Conservation (phyloP, 2,797 vertebrate genomes). For the Varecia variegata region DNA sequence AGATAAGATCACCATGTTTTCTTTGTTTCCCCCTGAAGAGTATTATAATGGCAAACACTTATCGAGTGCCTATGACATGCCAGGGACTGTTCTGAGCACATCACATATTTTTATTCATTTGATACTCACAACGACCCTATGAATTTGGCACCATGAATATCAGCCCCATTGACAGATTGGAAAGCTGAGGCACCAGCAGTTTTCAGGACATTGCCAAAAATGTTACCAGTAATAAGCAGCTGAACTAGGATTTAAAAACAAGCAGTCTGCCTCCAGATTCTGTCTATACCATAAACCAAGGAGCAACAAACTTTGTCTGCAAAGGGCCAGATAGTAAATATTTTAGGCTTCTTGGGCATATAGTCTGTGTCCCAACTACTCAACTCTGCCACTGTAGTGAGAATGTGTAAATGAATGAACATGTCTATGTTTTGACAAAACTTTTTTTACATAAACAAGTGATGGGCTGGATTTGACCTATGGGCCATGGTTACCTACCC, state of each 20-base stretch:
- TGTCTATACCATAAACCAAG: background rate
- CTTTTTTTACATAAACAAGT: background rate
- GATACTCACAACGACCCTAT: background rate
- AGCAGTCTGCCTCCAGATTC: background rate
- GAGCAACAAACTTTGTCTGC: background rate
- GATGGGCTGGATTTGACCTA: background rate
- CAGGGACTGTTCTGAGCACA: background rate
- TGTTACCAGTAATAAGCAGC: background rate
- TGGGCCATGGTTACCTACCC: background rate
- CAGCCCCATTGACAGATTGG: background rate
- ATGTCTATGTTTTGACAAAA: constrained; percentile 15
- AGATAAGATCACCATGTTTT: background rate
- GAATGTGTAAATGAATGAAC: background rate
- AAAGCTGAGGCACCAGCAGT: background rate
- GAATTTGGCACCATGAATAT: background rate
- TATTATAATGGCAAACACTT: background rate
- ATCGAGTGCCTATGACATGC: background rate
- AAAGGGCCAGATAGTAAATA: background rate
- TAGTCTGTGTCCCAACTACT: background rate
- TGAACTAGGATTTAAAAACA: background rate
- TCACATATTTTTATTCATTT: background rate
- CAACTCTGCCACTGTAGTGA: background rate
- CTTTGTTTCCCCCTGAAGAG: background rate
- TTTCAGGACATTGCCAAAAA: background rate
- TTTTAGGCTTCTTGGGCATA: background rate